phyloP scores from a whole-genome alignment of 2,113 vertebrate species.

The Menidia beryllina region DNA sequence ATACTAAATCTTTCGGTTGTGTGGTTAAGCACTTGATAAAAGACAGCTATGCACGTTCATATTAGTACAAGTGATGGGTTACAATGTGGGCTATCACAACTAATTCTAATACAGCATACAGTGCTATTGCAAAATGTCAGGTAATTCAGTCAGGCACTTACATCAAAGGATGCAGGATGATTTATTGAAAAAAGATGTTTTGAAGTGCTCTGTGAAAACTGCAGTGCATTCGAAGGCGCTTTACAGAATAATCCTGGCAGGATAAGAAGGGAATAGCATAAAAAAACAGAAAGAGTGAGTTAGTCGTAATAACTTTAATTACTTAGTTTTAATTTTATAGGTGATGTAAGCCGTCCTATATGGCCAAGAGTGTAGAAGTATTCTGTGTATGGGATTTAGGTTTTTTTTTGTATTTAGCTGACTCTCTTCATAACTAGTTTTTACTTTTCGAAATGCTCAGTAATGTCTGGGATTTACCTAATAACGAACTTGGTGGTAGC shows the following conservation, averaged over 20 bases:
- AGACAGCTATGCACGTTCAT: background rate
- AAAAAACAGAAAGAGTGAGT: slow-evolving; percentile 27
- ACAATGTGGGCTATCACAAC: background rate
- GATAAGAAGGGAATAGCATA: slow-evolving; percentile 21
- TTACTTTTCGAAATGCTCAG: background rate
- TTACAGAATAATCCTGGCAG: slow-evolving; percentile 12
- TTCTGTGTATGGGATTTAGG: background rate
- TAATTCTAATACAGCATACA: background rate
- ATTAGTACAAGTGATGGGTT: background rate
- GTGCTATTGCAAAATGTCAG: slow-evolving; percentile 25
- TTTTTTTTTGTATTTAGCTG: slow-evolving; percentile 3
- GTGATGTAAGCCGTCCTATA: too few species aligned
- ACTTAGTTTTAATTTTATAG: slow-evolving; percentile 47
- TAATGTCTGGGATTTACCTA: background rate
- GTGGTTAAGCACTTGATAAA: background rate
- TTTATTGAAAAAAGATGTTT: slow-evolving; percentile 37
- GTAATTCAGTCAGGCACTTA: slow-evolving; percentile 25
- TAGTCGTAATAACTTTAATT: slow-evolving; percentile 16
- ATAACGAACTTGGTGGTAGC: too few species aligned
- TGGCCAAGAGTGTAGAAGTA: background rate
- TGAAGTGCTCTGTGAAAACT: slow-evolving; percentile 13
- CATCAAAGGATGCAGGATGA: slow-evolving; percentile 27
- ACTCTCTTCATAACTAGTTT: background rate
- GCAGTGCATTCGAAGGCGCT: slow-evolving; percentile 12
- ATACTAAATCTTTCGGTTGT: background rate